Percentiles rank a stretch among this genome's conserved stretches.
These are phyloP conservation scores for Magallana angulata DNA, from an alignment of 1,140 invertebrate species.

Conservation along the genomic window DNA sequence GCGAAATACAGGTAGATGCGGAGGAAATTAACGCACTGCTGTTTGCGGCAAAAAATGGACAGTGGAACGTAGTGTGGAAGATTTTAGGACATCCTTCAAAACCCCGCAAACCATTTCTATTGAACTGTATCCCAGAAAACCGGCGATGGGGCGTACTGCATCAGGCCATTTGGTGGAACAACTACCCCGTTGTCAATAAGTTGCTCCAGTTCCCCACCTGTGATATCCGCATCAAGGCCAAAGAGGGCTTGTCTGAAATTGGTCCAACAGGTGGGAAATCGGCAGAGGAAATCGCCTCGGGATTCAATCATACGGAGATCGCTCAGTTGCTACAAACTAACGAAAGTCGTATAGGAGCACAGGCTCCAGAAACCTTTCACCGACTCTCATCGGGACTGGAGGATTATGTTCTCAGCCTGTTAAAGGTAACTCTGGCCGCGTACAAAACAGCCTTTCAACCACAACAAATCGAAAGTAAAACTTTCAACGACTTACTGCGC, in stretches of 20 bases:
- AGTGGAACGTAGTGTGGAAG: conserved; percentile 32
- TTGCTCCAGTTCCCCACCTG: conserved; percentile 35
- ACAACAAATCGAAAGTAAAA: conserved; percentile 6
- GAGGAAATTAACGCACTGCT: conserved; percentile 11
- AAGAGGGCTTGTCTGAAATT: conserved; percentile 44
- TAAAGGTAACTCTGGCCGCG: conserved; percentile 42
- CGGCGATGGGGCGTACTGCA: conserved; percentile 44
- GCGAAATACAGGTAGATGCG: conserved; percentile 17
- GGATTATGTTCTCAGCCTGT: conserved; percentile 43
- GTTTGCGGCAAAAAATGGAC: conserved; percentile 15
- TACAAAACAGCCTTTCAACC: conserved; percentile 47
- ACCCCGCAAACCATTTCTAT: conserved; percentile 38
- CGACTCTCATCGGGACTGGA: neutral
- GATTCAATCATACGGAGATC: conserved; percentile 21
- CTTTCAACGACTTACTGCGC: conserved; percentile 22
- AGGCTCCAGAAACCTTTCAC: conserved; percentile 43
- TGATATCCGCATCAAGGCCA: conserved; percentile 36
- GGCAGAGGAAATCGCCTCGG: conserved; percentile 27
- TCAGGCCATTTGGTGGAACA: conserved; percentile 48
- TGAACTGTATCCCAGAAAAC: conserved; percentile 50
- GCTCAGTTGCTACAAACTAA: neutral
- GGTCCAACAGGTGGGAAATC: conserved; percentile 20
- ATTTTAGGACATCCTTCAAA: conserved; percentile 21
- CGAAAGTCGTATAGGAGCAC: neutral
- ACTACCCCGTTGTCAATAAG: conserved; percentile 8